Evolutionary conservation across 2,888 invertebrate genomes (phyloP), one percentile per base, ranked within the genome.

Genomic region (Pandemis heparana): DNA sequence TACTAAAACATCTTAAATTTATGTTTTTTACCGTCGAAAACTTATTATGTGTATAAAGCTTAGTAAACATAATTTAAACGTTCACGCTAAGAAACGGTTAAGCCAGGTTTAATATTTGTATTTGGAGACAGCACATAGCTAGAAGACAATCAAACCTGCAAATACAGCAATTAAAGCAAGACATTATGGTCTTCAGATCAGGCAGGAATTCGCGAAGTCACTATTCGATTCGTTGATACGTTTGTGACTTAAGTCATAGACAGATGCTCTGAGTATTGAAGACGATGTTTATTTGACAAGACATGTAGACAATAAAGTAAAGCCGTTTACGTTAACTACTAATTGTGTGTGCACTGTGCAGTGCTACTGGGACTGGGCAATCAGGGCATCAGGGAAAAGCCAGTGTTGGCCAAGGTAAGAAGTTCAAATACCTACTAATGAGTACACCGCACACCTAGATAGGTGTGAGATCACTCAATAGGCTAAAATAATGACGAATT

Each of bases 221-320:
- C 9, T 53, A 53, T 0, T 48, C 14, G 46, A 46, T 46, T 46
- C 5, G 23, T 32, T n/a, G 14, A 14, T n/a, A n/a, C 6, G 23
- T n/a, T 48, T n/a, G 48, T 5, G 48, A n/a, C 48, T 6, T n/a
- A 48, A 48, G 43, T 43, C 43, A 10, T 10, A 43, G 12, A 12
- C 5, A 10, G 12, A 43, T 43, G 12, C 5, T 12, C 12, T 48
- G 6, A 48, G 0, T 48, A n/a, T 48, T 48, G 7, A 48, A 5
- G 48, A 48, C n/a, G 48, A 48, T 48, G 46, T 48, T n/a, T 48
- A 48, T 12, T 48, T 48, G 48, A 48, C 41, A 41, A 41, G 51
- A 51, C 18, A 51, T 16, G 14, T 32, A 32, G 56, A 59, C 56
- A 32, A 59, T 59, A 59, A 8, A 32, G 56, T 59, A 59, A 8